A percentile compares a stretch with the other conserved stretches of the same genome.
phyloP scores from a whole-genome alignment of 2,888 invertebrate species.

The Stenurella melanura region DNA sequence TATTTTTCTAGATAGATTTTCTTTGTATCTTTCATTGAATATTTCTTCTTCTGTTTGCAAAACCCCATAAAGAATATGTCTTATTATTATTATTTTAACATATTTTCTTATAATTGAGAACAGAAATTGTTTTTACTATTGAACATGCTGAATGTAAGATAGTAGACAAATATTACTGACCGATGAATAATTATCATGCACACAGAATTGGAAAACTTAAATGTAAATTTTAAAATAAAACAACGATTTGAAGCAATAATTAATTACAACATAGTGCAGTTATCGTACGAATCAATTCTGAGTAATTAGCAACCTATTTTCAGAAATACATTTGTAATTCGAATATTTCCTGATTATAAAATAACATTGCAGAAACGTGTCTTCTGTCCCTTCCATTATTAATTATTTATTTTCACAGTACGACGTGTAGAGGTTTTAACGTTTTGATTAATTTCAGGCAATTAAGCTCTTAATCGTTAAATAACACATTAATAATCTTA shows the following conservation, averaged over 20 bases:
- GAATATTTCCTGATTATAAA: not conserved
- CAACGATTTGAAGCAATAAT: not conserved
- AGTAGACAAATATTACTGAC: no score
- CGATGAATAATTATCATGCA: no score
- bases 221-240: no score
- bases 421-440: not conserved
- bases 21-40: no score
- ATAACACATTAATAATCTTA: not conserved
- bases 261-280: not conserved
- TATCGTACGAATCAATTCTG: not conserved
- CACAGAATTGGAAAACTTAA: no score
- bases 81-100: no score
- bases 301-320: not conserved
- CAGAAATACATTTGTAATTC: not conserved
- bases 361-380: not conserved
- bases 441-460: conserved; percentile 7
- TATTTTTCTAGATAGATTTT: no score
- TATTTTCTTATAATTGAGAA: no score
- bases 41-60: no score
- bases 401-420: not conserved
- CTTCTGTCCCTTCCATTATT: not conserved
- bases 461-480: not conserved
- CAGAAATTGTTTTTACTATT: no score
- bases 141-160: no score
- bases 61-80: no score